phyloP scores from a whole-genome alignment of 2,797 vertebrate genomes.

The Glossophaga mutica region DNA sequence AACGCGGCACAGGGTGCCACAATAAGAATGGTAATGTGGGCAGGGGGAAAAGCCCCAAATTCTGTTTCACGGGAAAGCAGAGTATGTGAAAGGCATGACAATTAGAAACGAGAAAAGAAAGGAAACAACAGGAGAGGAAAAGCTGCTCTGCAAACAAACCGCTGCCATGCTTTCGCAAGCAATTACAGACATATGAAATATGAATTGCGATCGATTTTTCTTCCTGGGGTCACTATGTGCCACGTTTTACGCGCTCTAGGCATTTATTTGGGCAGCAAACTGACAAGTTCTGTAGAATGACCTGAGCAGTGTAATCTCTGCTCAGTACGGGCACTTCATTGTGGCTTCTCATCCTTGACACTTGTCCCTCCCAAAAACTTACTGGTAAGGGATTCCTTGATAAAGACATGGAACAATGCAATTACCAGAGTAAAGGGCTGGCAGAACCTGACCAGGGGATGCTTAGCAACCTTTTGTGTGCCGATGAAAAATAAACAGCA shows the following conservation, averaged over 20 bases:
- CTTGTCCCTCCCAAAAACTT: conserved; percentile 80
- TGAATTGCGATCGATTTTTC: conserved; percentile 92
- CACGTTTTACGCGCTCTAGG: conserved; percentile 84
- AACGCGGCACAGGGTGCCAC: conserved; percentile 15
- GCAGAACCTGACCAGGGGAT: conserved; percentile 77
- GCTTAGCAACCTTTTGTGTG: conserved; percentile 85
- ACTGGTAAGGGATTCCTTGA: conserved; percentile 71
- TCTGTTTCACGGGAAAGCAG: conserved; percentile 72
- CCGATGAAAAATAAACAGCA: conserved; percentile 85
- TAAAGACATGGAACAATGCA: conserved; percentile 80
- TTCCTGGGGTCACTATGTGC: conserved; percentile 84
- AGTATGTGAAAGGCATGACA: conserved; percentile 46
- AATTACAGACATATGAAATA: conserved; percentile 92
- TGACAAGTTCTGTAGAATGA: conserved; percentile 83
- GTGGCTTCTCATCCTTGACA: conserved; percentile 80
- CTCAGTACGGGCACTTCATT: conserved; percentile 83
- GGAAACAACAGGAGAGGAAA: conserved; percentile 68
- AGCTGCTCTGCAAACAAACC: conserved; percentile 82
- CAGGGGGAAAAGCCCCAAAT: conserved; percentile 44
- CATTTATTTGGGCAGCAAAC: conserved; percentile 87
- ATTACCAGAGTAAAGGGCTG: conserved; percentile 77
- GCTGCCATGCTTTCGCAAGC: conserved; percentile 84
- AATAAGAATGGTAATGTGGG: conserved; percentile 68
- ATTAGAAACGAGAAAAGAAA: conserved; percentile 67
- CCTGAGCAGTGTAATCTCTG: conserved; percentile 79